Conservation (phyloP, 2,113 vertebrate genomes). For the Jaculus jaculus region DNA sequence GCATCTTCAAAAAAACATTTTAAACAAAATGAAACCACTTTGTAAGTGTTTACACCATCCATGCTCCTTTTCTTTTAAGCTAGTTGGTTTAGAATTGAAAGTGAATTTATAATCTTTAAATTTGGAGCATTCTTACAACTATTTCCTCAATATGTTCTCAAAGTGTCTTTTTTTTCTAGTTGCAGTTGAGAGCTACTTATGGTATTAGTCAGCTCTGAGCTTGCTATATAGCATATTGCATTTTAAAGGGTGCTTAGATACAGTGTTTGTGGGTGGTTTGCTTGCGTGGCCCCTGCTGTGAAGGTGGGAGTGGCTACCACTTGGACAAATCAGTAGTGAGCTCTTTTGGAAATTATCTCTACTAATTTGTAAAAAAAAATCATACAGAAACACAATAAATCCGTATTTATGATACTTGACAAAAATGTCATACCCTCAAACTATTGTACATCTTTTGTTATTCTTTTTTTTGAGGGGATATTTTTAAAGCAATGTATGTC, state of each 20-base stretch:
- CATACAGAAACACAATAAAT: not conserved
- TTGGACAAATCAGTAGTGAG: not conserved
- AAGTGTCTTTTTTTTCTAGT: not conserved
- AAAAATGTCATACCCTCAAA: not conserved
- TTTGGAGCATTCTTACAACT: not conserved
- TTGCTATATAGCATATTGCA: not conserved
- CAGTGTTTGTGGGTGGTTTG: not conserved
- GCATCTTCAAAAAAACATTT: too few relatives aligned
- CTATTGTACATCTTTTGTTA: not conserved
- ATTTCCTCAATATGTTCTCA: not conserved
- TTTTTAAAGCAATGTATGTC: not conserved
- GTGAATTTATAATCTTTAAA: conserved; percentile 18
- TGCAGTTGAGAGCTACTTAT: not conserved
- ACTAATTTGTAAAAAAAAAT: not conserved
- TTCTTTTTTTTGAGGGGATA: not conserved
- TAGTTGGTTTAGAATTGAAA: conserved; percentile 5
- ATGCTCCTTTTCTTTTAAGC: not conserved
- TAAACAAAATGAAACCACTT: not conserved
- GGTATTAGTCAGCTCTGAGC: not conserved
- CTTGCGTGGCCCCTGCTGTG: not conserved
- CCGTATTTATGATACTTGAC: not conserved
- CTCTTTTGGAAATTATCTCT: not conserved
- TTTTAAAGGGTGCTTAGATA: not conserved
- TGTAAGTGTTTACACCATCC: not conserved
- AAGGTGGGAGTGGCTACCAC: not conserved